These are phyloP conservation scores for Coenonympha glycerion DNA, from an alignment of 2,888 invertebrate species.

Conservation along the genomic window DNA sequence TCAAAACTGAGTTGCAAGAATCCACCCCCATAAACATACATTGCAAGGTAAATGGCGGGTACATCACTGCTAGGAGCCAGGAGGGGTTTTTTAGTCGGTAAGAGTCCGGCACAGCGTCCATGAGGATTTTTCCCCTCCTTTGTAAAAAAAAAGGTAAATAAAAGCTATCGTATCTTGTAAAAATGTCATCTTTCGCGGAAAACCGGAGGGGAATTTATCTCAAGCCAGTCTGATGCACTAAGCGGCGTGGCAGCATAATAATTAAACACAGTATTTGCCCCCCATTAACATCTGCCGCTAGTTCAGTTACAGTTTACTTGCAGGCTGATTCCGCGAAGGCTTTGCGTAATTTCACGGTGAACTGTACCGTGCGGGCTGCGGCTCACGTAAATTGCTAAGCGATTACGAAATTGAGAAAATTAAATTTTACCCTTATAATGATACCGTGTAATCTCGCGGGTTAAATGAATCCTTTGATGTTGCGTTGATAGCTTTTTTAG, in stretches of 20 bases:
- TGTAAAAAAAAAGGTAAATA: not conserved
- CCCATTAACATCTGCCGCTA: constrained; percentile 43
- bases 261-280: constrained; percentile 49
- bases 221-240: constrained; percentile 22
- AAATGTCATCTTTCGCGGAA: constrained; percentile 22
- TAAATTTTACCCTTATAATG: constrained; percentile 15
- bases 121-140: too few species aligned
- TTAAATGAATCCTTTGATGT: not conserved
- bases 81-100: too few species aligned
- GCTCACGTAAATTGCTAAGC: constrained; percentile 19
- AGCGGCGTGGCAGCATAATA: constrained; percentile 42
- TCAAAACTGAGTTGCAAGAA: too few species aligned
- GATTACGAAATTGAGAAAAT: constrained; percentile 18
- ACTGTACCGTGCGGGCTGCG: constrained; percentile 23
- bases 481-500: not conserved
- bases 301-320: constrained; percentile 34
- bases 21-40: too few species aligned
- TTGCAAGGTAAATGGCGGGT: too few species aligned
- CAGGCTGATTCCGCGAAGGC: constrained; percentile 35
- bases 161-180: not conserved
- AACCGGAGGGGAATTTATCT: constrained; percentile 6
- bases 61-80: too few species aligned
- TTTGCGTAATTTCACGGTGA: constrained; percentile 27
- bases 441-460: not conserved
- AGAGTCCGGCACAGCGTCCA: too few species aligned